Base-by-base conservation (phyloP, 2,888 invertebrate species). In the Scrobipalpa costella region DNA sequence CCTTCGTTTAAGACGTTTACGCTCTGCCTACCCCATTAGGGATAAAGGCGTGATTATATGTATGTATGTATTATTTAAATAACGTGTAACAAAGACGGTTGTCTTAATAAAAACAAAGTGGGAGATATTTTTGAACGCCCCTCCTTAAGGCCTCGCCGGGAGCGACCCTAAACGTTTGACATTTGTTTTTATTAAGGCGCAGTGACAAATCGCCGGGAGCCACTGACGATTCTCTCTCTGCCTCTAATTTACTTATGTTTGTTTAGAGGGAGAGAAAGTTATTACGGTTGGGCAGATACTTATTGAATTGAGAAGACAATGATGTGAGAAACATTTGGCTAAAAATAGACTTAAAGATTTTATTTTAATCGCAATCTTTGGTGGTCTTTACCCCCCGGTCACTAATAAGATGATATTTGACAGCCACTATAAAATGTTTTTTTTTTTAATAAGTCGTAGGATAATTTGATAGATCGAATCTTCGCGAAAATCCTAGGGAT, bases 111-210 rank as follows among this genome's bases (percentile, higher is more conserved):
- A 44, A 60, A 60, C 49, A 21, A 15, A 60, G 27, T 33, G n/a
- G 60, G 34, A 9, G 17, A 33, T 49, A 60, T 60, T 49, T 60
- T 60, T 60, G 47, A 60, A 47, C 60, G 60, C 34, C 34, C 49
- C 33, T 38, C 15, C 57, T 19, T 57, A n/a, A 57, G n/a, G 13
- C 15, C 58, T 2, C 44, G 38, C 21, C 49, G 34, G 36, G 47
- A n/a, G 13, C 36, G 33, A 15, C 44, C 57, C 61, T 64, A 64
- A 64, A 62, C 64, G 64, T 58, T 64, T 61, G 64, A 61, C 64
- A 64, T 64, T 64, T 62, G 64, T 64, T 64, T 64, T 64, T 64
- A 64, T 64, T 64, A 64, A 61, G 64, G 40, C 61, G n/a, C 17
- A 21, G 34, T 57, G 55, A 61, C 38, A 64, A 61, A 61, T 63